Evolutionary conservation across 1,140 invertebrate species (phyloP), one percentile per base, ranked within the genome.

Genomic region (Hyposmocoma kahamanoa): DNA sequence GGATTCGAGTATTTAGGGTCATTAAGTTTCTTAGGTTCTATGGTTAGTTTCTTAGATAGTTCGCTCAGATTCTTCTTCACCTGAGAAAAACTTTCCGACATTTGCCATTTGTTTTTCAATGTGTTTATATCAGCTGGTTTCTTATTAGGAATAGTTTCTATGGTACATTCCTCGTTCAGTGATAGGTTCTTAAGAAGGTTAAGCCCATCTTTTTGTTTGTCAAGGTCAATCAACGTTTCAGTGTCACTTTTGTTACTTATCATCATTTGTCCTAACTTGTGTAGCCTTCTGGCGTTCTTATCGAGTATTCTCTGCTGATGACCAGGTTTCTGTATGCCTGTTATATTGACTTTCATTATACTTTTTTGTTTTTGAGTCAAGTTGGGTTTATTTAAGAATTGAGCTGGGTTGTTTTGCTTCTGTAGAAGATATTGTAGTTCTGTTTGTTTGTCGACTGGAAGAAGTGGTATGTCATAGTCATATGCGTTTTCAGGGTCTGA

Each of bases 61-160:
- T 78, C 80, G 39, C 75, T 86, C 2, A 87, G 43, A 56, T 87
- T 87, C 47, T 82, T 87, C 61, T 84, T 86, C 0, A 87, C 84
- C 58, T 86, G 79, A 1, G 81, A 76, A 50, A 86, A 87, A 30
- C 84, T 86, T 53, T 87, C 84, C 0, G 79, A 84, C 65, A 84
- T 73, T 34, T 86, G 82, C 86, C 84, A 86, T 59, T 87, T 87
- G 42, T 81, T 86, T 53, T 87, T 87, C 11, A 87, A 50, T 0
- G 76, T 80, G 46, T 82, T 84, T 15, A 87, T 84, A 41, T 87
- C 84, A 0, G 79, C 70, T 1, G 72, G 58, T 47, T 75, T 68
- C 48, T 73, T 79, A 50, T 73, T 77, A 1, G 86, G 80, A 56
- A 87, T 84, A 1, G 69, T 73, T 54, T 87, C 86, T 53, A 87